These are phyloP conservation scores for Zaprionus davidi DNA, from an alignment of 1,140 invertebrate species.

Conservation along the genomic window DNA sequence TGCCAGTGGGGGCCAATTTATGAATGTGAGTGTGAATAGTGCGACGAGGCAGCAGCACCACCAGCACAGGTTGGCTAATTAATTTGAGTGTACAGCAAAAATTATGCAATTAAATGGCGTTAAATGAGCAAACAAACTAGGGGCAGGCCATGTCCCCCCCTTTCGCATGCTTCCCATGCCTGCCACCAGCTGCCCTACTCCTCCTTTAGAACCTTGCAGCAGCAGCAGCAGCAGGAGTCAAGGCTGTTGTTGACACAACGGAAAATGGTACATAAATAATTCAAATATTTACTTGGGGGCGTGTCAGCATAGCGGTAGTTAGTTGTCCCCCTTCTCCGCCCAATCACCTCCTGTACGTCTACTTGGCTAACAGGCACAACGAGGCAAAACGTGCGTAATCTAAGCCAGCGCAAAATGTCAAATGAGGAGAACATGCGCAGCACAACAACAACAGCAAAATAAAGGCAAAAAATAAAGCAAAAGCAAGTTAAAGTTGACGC, in stretches of 20 bases:
- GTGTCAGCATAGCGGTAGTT: conserved; percentile 9
- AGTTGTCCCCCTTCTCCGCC: not conserved
- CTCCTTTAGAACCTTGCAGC: not conserved
- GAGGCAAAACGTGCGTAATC: conserved; percentile 74
- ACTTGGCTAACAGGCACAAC: conserved; percentile 44
- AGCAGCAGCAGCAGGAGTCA: not conserved
- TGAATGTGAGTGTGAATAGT: not conserved
- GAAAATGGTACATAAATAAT: conserved; percentile 79
- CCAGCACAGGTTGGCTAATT: conserved; percentile 26
- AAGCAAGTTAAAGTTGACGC: not conserved
- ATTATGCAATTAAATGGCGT: conserved; percentile 78
- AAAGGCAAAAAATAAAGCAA: not conserved
- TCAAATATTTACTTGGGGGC: conserved; percentile 65
- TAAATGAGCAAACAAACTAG: conserved; percentile 72
- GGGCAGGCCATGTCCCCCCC: conserved; percentile 7
- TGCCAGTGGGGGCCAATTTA: not conserved
- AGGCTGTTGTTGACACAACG: conserved; percentile 59
- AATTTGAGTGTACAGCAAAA: conserved; percentile 51
- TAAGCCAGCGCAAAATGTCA: conserved; percentile 37
- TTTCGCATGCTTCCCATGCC: not conserved
- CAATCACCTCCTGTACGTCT: not conserved
- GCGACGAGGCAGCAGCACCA: not conserved
- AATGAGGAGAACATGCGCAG: conserved; percentile 11
- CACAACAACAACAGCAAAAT: not conserved
- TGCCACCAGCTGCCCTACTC: not conserved